A percentile compares a stretch with the other conserved stretches of the same genome.
These are phyloP conservation scores for Apodemus agrarius DNA, from an alignment of 2,797 vertebrate species.

Conservation along the genomic window DNA sequence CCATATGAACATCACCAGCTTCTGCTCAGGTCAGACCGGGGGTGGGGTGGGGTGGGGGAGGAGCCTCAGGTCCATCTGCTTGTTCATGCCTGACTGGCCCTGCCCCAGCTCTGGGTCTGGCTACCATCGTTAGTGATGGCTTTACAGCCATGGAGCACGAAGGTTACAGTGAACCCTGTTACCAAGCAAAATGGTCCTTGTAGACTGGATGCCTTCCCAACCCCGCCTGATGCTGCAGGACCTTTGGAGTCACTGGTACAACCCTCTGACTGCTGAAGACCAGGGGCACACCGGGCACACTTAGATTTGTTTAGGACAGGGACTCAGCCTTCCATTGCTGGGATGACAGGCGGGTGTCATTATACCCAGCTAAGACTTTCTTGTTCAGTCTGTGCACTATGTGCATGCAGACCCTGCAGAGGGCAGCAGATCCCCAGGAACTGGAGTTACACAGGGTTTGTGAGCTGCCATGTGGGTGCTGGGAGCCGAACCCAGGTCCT, in stretches of 20 bases:
- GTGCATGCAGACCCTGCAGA: too few species aligned
- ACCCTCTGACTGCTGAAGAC: not conserved
- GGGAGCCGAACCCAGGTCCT: not conserved
- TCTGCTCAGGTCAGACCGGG: too few species aligned
- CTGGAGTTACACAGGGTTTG: too few species aligned
- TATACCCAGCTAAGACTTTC: not conserved
- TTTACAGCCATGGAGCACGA: slow-evolving; percentile 49
- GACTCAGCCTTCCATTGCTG: not conserved
- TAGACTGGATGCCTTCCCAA: not conserved
- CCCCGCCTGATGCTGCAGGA: not conserved
- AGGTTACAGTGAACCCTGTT: not conserved
- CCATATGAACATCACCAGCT: not conserved
- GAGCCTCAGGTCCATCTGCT: not conserved
- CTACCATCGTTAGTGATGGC: not conserved
- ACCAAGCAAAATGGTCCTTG: not conserved
- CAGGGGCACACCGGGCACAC: not conserved
- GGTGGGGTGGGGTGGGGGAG: too few species aligned
- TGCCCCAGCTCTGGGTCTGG: not conserved
- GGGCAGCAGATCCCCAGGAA: not conserved
- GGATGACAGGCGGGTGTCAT: not conserved
- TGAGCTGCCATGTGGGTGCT: not conserved
- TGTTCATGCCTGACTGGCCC: rapidly evolving
- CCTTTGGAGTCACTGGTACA: not conserved
- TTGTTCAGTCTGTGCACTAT: not conserved
- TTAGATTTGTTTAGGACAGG: not conserved